Percentiles rank a stretch among this genome's conserved stretches.
Evolutionary conservation across 2,888 invertebrate species (phyloP).

Genomic region (Nasonia oneida): DNA sequence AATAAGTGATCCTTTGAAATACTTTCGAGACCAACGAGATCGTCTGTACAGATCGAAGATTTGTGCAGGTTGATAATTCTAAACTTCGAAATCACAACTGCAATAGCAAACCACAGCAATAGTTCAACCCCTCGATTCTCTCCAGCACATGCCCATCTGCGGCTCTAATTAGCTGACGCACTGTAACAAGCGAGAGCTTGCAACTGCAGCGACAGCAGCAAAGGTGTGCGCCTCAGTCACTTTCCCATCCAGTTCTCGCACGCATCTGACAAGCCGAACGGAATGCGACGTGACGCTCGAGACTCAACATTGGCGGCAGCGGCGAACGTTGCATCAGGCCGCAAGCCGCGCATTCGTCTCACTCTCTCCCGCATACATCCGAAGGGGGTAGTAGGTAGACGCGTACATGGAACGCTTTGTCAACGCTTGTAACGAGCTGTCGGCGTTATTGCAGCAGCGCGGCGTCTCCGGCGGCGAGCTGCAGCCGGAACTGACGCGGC

Average conservation of each 20-base stretch:
- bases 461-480: constrained; percentile 56
- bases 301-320: not conserved
- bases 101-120: no score
- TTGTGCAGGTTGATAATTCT: no score
- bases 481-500: constrained; percentile 75
- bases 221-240: not conserved
- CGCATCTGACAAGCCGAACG: not conserved
- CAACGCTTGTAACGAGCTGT: constrained; percentile 78
- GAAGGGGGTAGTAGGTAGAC: not conserved
- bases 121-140: not conserved
- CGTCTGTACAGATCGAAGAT: no score
- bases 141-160: not conserved
- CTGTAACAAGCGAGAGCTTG: not conserved
- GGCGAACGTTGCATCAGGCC: not conserved
- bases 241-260: not conserved
- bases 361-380: not conserved
- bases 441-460: constrained; percentile 75
- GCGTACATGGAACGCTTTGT: constrained; percentile 70
- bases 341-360: constrained; percentile 33
- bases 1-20: constrained; percentile 4
- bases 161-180: not conserved
- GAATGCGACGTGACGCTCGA: not conserved
- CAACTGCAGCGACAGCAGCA: not conserved
- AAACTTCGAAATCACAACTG: no score
- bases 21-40: no score